Evolutionary conservation across 2,113 vertebrate genomes (phyloP), one percentile per base, ranked within the genome.

Genomic region (Symphodus melops): DNA sequence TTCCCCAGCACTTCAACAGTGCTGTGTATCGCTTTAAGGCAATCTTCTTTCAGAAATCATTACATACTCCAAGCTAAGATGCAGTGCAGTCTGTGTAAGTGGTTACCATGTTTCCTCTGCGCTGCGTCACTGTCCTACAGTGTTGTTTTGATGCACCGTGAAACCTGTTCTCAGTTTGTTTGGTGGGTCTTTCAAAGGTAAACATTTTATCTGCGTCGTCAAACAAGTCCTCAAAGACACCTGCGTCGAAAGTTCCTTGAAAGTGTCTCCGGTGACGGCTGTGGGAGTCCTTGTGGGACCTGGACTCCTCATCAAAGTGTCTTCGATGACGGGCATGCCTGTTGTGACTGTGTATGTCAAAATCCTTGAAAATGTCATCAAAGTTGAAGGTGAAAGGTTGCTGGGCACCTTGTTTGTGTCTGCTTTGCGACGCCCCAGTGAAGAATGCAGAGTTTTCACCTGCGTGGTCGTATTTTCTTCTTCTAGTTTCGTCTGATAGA

Each of bases 191-290:
- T 86, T 94, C 96, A 69, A 98, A 97, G 0, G 96, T 96, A 92
- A 99, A 99, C 96, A 98, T 97, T 79, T 95, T 95, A 78, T 99
- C 97, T 91, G 97, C 95, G 79, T 99, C 96, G 68, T 99, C 97
- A 90, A 97, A 97, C 85, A 98, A 93, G 62, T 97, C 96, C 80
- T 97, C 96, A 74, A 98, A 97, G 39, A 96, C 70, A 82, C 95
- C 96, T 23, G 94, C 92, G 71, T 95, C 96, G 82, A 98, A 97
- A 39, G 94, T 91, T 66, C 97, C 96, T 69, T 96, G 96, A 81
- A 97, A 96, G 83, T 95, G 94, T 78, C 95, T 95, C 91, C 95
- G 96, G 54, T 96, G 96, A 81, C 94, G 94, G 83, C 80, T 94
- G 67, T 95, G 94, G 61, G 92, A 75, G 52, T 97, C 96, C 75